Conservation (phyloP, 2,113 vertebrate genomes). For the Columbina picui region DNA sequence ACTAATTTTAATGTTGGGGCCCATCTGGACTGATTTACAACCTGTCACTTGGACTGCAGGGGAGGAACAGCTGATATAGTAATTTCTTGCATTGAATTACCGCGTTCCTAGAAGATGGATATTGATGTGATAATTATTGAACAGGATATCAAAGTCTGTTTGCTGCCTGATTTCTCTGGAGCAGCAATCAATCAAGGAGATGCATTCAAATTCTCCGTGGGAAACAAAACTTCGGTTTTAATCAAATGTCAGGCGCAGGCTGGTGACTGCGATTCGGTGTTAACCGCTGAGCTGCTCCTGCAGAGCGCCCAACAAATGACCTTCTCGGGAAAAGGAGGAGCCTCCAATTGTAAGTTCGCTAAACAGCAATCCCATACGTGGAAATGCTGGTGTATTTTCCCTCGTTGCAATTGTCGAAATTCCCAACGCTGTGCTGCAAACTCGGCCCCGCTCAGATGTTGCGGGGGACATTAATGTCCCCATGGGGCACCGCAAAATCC, state of each 20-base stretch:
- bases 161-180: background rate
- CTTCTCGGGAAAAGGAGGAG: background rate
- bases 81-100: background rate
- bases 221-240: background rate
- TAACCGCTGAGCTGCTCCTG: background rate
- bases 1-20: background rate
- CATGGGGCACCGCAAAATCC: background rate
- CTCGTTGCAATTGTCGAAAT: background rate
- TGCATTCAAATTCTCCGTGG: background rate
- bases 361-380: background rate
- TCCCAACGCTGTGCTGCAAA: background rate
- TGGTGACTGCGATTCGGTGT: background rate
- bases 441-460: background rate
- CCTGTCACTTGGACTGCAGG: background rate
- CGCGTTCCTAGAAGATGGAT: background rate
- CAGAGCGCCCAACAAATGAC: rapidly evolving
- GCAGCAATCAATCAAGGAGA: constrained; percentile 33
- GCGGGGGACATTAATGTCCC: background rate
- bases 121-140: constrained; percentile 50
- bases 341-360: background rate
- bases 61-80: background rate
- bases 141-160: constrained; percentile 24
- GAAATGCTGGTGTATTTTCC: background rate
- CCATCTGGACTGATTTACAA: background rate
- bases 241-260: background rate